Conservation (phyloP, 2,113 vertebrate species). For the Hippocampus zosterae region DNA sequence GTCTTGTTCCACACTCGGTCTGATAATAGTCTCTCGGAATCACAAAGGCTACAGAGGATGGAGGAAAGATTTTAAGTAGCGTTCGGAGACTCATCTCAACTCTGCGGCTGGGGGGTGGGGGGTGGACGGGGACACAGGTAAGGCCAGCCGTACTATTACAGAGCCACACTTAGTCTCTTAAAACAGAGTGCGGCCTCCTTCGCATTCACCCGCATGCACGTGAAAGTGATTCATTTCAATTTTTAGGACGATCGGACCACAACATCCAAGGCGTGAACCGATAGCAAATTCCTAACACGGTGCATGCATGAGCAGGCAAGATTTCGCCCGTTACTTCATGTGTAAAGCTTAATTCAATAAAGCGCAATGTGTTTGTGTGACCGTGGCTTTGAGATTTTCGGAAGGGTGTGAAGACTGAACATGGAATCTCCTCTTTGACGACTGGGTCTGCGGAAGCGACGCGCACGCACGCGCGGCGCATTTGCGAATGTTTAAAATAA, state of each 20-base stretch:
- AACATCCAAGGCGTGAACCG: too few relatives aligned
- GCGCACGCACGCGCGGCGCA: conserved; percentile 8
- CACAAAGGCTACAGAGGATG: conserved; percentile 29
- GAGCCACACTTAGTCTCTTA: not conserved
- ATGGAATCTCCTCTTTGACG: conserved; percentile 17
- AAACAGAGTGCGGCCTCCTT: not conserved
- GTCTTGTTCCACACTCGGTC: conserved; percentile 11
- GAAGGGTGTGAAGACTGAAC: conserved; percentile 22
- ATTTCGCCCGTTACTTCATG: too few relatives aligned
- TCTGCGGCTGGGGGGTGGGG: not conserved
- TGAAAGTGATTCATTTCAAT: too few relatives aligned
- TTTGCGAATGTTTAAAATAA: conserved; percentile 43
- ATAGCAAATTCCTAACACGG: too few relatives aligned
- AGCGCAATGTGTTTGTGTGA: too few relatives aligned
- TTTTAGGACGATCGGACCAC: too few relatives aligned
- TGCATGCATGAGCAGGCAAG: too few relatives aligned
- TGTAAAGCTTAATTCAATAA: too few relatives aligned
- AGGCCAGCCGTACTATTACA: not conserved
- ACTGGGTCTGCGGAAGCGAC: conserved; percentile 1
- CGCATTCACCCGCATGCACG: not conserved
- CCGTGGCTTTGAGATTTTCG: conserved; percentile 2
- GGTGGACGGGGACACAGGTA: conserved; percentile 18
- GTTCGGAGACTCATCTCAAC: conserved; percentile 45
- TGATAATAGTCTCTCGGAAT: conserved; percentile 58
- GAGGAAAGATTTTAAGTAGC: conserved; percentile 25